Percentiles rank a stretch among this genome's conserved stretches.
These are phyloP conservation scores for Periplaneta americana DNA, from an alignment of 1,140 invertebrate species.

Conservation along the genomic window DNA sequence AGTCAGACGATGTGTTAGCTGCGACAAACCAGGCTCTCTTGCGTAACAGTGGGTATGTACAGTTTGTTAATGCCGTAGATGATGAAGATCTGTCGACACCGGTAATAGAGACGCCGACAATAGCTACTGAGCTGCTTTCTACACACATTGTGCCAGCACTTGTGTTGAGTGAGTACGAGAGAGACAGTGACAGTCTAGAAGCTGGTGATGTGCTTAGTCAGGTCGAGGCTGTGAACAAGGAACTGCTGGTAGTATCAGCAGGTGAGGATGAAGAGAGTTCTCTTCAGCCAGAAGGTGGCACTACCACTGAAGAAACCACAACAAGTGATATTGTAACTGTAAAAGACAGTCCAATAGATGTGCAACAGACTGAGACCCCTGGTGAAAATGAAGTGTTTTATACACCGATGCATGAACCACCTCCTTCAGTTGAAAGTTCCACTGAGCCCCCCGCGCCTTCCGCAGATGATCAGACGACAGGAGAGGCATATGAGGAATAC, in stretches of 20 bases:
- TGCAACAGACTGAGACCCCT: not conserved
- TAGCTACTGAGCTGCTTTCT: not conserved
- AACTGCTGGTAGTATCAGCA: not conserved
- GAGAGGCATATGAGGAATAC: constrained; percentile 51
- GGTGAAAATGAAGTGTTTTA: constrained; percentile 12
- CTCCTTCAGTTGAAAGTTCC: not conserved
- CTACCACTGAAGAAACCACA: constrained; percentile 24
- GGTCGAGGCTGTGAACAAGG: constrained; percentile 18
- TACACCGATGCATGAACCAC: not conserved
- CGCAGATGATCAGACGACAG: not conserved
- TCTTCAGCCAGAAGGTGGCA: constrained; percentile 29
- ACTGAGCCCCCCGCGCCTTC: not conserved
- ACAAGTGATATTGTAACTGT: constrained; percentile 30
- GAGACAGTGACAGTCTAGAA: not conserved
- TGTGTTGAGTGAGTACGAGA: constrained; percentile 6
- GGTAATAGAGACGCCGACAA: constrained; percentile 13
- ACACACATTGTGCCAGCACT: not conserved
- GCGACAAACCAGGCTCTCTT: constrained; percentile 42
- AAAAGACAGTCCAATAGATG: constrained; percentile 25
- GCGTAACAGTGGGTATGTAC: constrained; percentile 60
- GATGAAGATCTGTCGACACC: constrained; percentile 21
- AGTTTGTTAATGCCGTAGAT: constrained; percentile 50
- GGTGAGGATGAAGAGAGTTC: constrained; percentile 35
- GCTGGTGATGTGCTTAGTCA: not conserved
- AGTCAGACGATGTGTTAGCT: constrained; percentile 35